These are phyloP conservation scores for Agonopterix alstromeriana DNA, from an alignment of 2,888 invertebrate species.

Conservation along the genomic window DNA sequence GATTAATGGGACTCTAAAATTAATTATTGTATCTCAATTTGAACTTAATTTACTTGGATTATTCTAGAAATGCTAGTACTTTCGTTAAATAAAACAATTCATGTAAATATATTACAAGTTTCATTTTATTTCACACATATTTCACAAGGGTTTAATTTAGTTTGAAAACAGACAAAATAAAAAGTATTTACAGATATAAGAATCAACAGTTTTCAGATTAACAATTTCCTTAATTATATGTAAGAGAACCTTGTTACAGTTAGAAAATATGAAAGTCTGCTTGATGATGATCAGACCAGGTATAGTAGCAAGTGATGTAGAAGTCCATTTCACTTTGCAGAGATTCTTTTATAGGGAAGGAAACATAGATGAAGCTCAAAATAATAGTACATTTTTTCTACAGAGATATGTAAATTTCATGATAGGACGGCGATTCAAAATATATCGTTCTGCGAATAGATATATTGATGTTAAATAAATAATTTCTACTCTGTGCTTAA, in stretches of 20 bases:
- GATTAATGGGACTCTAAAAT: no score
- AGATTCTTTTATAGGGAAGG: conserved; percentile 26
- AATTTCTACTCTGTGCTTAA: conserved; percentile 15
- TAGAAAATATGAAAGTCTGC: conserved; percentile 19
- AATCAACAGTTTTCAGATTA: conserved; percentile 64
- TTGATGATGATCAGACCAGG: not conserved
- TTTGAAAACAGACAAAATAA: conserved; percentile 59
- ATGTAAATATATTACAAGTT: conserved; percentile 63
- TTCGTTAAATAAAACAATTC: conserved; percentile 4
- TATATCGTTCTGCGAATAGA: conserved; percentile 28
- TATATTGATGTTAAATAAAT: conserved; percentile 36
- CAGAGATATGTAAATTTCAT: conserved; percentile 62
- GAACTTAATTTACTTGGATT: no score
- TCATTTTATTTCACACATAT: conserved; percentile 71
- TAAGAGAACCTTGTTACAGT: conserved; percentile 27
- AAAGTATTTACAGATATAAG: conserved; percentile 69
- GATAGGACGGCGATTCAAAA: conserved; percentile 55
- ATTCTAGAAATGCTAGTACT: no score
- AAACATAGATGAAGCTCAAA: conserved; percentile 17
- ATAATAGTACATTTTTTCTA: conserved; percentile 23
- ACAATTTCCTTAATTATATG: conserved; percentile 48
- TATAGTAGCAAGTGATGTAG: not conserved
- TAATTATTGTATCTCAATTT: no score
- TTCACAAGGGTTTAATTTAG: conserved; percentile 62
- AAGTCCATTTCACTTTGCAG: conserved; percentile 2